A percentile compares a stretch with the other conserved stretches of the same genome.
Conservation (phyloP, 37 sponge, comb jelly and placozoan species). For the Amphimedon queenslandica region DNA sequence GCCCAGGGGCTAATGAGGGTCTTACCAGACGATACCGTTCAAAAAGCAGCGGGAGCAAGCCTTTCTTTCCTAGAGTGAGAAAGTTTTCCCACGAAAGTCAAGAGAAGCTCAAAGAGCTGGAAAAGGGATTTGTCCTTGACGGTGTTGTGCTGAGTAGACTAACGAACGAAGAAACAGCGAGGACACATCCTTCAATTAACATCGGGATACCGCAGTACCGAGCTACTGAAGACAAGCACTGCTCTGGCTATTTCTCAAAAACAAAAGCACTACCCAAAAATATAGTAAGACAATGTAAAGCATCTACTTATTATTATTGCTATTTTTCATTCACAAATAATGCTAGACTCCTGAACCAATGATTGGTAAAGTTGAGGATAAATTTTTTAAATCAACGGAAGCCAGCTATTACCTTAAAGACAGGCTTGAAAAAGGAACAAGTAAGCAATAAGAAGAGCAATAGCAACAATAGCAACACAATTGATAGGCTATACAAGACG, state of each 20-base stretch:
- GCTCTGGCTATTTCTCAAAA: slow-evolving; percentile 28
- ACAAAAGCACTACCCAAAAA: slow-evolving; percentile 51
- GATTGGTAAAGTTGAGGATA: slow-evolving; percentile 45
- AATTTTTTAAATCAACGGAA: slow-evolving; percentile 22
- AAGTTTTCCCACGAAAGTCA: slow-evolving; percentile 24
- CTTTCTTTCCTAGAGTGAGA: slow-evolving; percentile 6
- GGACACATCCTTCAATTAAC: slow-evolving; percentile 56
- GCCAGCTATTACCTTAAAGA: slow-evolving; percentile 27
- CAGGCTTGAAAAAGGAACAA: slow-evolving; percentile 28
- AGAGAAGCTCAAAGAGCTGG: slow-evolving; percentile 45
- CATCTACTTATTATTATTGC: neutral
- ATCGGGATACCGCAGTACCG: slow-evolving; percentile 72
- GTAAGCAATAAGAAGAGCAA: slow-evolving; percentile 13
- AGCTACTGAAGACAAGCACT: slow-evolving; percentile 46
- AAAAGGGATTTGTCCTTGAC: slow-evolving; percentile 62
- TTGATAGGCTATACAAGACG: slow-evolving; percentile 47
- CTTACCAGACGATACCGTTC: too few species aligned
- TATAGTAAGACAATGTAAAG: neutral
- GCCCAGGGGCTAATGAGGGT: too few species aligned
- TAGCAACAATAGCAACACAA: too few species aligned
- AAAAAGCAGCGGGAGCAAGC: too few species aligned
- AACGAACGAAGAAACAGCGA: slow-evolving; percentile 67
- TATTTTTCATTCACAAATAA: neutral
- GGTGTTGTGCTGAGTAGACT: slow-evolving; percentile 47
- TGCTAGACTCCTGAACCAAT: slow-evolving; percentile 6